Evolutionary conservation across 2,888 invertebrate genomes (phyloP).

Genomic region (Nesidiocoris tenuis): DNA sequence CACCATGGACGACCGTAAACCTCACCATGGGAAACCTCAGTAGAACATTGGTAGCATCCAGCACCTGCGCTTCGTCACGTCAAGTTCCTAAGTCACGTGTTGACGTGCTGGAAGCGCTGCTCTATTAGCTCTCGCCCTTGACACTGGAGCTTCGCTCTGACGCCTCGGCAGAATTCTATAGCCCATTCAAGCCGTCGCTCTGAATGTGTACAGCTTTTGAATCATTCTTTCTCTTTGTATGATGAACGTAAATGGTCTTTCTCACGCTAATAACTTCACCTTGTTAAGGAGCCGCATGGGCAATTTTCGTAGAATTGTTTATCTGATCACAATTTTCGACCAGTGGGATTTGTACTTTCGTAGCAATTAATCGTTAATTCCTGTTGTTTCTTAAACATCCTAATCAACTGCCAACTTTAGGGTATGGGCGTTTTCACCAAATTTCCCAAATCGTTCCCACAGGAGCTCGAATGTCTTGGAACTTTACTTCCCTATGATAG

Average conservation of each 20-base stretch:
- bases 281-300: too few species aligned
- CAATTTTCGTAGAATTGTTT: too few species aligned
- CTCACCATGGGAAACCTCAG: constrained; percentile 11
- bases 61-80: constrained; percentile 3
- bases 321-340: too few species aligned
- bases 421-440: too few species aligned
- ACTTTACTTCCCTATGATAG: too few species aligned
- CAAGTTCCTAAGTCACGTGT: background rate
- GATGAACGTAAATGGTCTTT: background rate
- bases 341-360: too few species aligned
- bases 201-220: background rate
- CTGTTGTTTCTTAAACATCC: too few species aligned
- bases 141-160: background rate
- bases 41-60: background rate
- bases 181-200: background rate
- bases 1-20: background rate
- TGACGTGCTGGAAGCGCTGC: background rate
- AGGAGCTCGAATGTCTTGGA: too few species aligned
- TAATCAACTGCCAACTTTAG: too few species aligned
- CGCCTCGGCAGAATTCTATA: background rate
- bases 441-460: too few species aligned
- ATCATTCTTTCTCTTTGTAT: background rate
- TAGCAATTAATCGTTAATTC: too few species aligned
- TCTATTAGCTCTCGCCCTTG: background rate
- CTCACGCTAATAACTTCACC: background rate